A percentile compares a stretch with the other conserved stretches of the same genome.
Conservation (phyloP, 2,113 vertebrate species). For the Chunga burmeisteri region DNA sequence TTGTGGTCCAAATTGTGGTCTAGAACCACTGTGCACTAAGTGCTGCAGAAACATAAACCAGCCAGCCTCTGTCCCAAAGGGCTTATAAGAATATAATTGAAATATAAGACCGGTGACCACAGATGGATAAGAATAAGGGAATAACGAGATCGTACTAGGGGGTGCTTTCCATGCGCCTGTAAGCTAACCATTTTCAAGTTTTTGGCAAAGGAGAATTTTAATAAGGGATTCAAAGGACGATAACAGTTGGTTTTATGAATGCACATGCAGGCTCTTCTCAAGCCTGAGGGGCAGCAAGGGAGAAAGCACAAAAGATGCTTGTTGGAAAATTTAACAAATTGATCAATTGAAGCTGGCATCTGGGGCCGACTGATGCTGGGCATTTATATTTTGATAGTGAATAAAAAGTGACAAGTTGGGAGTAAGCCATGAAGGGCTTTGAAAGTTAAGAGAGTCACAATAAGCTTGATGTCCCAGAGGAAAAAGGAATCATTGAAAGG, state of each 20-base stretch:
- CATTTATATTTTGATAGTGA: slow-evolving; percentile 66
- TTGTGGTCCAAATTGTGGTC: not conserved
- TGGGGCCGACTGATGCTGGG: slow-evolving; percentile 51
- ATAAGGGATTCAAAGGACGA: slow-evolving; percentile 53
- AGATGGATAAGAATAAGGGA: not conserved
- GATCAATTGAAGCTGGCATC: slow-evolving; percentile 67
- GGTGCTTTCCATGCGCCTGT: not conserved
- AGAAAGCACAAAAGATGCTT: slow-evolving; percentile 69
- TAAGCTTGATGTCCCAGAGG: slow-evolving; percentile 59
- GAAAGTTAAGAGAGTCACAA: slow-evolving; percentile 61
- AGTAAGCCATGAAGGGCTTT: slow-evolving; percentile 61
- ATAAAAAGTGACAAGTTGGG: slow-evolving; percentile 66
- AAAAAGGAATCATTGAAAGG: slow-evolving; percentile 54
- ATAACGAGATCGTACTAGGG: not conserved
- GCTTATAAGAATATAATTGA: not conserved
- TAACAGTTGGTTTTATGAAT: slow-evolving; percentile 65
- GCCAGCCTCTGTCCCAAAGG: not conserved
- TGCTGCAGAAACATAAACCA: not conserved
- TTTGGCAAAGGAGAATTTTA: slow-evolving; percentile 60
- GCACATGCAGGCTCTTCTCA: slow-evolving; percentile 47
- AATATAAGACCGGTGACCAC: not conserved
- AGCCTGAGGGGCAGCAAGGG: slow-evolving; percentile 59
- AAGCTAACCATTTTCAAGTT: slow-evolving; percentile 6
- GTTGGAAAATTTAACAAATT: slow-evolving; percentile 68
- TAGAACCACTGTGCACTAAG: not conserved